These are phyloP conservation scores for Tamandua tetradactyla DNA, from an alignment of 2,797 vertebrate genomes.

Conservation along the genomic window DNA sequence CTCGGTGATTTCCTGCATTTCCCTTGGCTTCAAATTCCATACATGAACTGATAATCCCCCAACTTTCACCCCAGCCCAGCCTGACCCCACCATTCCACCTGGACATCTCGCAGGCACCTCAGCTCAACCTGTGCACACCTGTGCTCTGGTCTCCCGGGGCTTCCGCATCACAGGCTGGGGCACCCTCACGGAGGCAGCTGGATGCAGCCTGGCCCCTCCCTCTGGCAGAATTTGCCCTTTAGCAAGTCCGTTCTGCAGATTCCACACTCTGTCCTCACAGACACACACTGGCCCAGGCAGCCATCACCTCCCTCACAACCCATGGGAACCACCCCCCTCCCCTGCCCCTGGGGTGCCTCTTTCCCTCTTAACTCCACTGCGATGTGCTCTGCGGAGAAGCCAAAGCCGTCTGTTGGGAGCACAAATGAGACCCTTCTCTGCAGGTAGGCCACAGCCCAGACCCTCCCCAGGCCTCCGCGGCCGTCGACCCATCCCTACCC, in stretches of 20 bases:
- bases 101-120: rapidly evolving
- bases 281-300: neutral
- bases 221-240: neutral
- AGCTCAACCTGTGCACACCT: neutral
- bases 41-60: neutral
- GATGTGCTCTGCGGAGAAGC: neutral
- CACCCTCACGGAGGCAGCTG: too few relatives aligned
- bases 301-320: neutral
- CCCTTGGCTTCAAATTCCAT: neutral
- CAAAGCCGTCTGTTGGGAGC: neutral
- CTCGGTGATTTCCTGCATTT: neutral
- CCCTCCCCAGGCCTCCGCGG: too few relatives aligned
- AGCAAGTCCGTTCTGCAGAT: neutral
- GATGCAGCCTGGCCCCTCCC: neutral
- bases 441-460: neutral
- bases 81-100: neutral
- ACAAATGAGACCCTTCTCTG: neutral
- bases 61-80: neutral
- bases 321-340: neutral
- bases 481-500: neutral
- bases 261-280: neutral
- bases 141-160: rapidly evolving
- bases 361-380: neutral
- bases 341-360: neutral
- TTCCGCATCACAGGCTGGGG: rapidly evolving